These are phyloP conservation scores for Seira sanloemensis DNA, from an alignment of 2,888 invertebrate species.

Conservation along the genomic window DNA sequence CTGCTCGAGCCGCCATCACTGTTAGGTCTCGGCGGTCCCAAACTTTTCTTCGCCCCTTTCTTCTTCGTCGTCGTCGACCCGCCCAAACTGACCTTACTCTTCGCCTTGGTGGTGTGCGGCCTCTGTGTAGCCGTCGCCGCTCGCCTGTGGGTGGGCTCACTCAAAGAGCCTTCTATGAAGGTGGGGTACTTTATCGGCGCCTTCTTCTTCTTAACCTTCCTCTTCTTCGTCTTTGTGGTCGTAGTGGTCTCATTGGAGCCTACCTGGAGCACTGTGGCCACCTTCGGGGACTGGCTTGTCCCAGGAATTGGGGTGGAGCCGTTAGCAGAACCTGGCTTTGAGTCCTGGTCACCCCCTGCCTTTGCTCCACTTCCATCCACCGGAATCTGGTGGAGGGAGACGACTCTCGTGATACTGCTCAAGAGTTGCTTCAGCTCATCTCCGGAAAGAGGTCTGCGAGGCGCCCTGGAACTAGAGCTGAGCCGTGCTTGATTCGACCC, in stretches of 20 bases:
- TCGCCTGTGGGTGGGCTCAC: not conserved
- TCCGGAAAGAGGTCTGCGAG: constrained; percentile 33
- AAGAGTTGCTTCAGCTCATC: constrained; percentile 46
- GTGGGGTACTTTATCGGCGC: not conserved
- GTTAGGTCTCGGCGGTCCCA: no score
- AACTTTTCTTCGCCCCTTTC: not conserved
- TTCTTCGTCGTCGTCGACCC: not conserved
- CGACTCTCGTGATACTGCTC: constrained; percentile 52
- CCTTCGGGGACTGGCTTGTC: not conserved
- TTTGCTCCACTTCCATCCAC: not conserved
- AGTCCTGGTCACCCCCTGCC: not conserved
- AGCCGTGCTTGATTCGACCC: not conserved
- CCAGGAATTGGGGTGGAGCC: not conserved
- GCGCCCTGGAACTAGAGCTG: not conserved
- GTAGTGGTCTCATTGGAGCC: not conserved
- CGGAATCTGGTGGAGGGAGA: constrained; percentile 51
- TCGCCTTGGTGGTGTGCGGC: not conserved
- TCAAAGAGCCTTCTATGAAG: not conserved
- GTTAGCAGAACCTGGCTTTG: not conserved
- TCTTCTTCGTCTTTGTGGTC: not conserved
- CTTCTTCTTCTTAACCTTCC: not conserved
- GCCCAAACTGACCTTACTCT: not conserved
- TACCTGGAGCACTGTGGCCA: not conserved
- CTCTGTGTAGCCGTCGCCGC: not conserved
- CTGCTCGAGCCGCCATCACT: constrained; percentile 26